These are phyloP conservation scores for Psilopogon haemacephalus DNA, from an alignment of 2,113 vertebrate genomes.

Conservation along the genomic window DNA sequence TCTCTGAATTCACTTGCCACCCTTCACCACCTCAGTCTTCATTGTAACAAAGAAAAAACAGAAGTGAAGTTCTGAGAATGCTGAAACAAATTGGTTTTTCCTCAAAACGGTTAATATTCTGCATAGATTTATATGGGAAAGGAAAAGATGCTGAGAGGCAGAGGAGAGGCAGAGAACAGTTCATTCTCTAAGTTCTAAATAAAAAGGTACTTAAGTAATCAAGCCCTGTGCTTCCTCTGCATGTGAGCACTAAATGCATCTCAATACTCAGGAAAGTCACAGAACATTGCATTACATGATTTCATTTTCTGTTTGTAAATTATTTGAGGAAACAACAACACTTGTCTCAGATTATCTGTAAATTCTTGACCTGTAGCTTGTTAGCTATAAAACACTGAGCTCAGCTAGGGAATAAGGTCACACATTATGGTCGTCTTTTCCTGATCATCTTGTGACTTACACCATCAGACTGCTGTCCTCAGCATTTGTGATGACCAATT, in stretches of 20 bases:
- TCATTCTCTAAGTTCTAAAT: background rate
- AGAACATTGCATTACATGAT: background rate
- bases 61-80: background rate
- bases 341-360: background rate
- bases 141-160: background rate
- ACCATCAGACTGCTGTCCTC: background rate
- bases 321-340: background rate
- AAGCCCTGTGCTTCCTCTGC: background rate
- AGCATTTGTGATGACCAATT: background rate
- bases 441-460: background rate
- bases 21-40: background rate
- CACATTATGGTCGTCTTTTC: background rate
- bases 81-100: background rate
- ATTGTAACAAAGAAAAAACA: background rate
- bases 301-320: background rate
- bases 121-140: background rate
- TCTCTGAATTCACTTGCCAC: background rate
- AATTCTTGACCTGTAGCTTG: background rate
- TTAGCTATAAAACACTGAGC: background rate
- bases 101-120: background rate
- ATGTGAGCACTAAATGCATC: background rate
- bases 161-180: background rate
- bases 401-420: background rate
- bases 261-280: background rate
- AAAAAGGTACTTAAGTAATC: background rate